A percentile compares a stretch with the other conserved stretches of the same genome.
Conservation (phyloP, 2,797 vertebrate genomes). For the Callimico goeldii region DNA sequence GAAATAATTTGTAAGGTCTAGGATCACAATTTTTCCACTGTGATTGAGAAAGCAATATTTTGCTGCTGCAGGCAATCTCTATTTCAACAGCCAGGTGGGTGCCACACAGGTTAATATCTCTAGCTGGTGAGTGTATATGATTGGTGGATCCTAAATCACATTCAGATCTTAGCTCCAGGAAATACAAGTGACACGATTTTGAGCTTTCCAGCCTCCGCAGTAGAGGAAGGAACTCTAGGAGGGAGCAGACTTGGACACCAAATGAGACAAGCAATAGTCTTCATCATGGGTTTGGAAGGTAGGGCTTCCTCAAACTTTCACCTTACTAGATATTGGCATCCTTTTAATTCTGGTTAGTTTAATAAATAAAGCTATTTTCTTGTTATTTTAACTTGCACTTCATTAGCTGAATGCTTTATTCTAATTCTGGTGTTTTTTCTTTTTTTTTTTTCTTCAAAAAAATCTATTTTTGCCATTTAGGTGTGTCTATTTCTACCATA, state of each 20-base stretch:
- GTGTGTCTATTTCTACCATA: neutral
- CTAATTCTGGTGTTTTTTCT: neutral
- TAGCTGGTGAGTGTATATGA: neutral
- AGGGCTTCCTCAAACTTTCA: neutral
- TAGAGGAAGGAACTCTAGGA: neutral
- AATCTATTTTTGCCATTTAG: neutral
- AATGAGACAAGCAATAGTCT: neutral
- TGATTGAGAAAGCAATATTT: neutral
- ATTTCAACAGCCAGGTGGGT: neutral
- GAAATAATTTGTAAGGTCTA: neutral
- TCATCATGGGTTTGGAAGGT: rapidly evolving
- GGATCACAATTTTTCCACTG: neutral
- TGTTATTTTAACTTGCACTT: neutral
- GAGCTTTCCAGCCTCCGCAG: neutral
- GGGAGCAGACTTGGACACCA: too few species aligned
- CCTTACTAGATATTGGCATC: neutral
- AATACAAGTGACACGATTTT: neutral
- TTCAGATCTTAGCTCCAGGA: neutral
- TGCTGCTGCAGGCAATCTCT: too few species aligned
- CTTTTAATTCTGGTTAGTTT: neutral
- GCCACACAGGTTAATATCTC: neutral
- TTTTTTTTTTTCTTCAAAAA: neutral
- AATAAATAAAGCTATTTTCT: neutral
- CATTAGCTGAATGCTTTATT: neutral
- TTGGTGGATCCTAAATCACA: neutral